Percentiles rank a stretch among this genome's conserved stretches.
phyloP scores from a whole-genome alignment of 2,888 invertebrate genomes.

The Callyntrura sp. region DNA sequence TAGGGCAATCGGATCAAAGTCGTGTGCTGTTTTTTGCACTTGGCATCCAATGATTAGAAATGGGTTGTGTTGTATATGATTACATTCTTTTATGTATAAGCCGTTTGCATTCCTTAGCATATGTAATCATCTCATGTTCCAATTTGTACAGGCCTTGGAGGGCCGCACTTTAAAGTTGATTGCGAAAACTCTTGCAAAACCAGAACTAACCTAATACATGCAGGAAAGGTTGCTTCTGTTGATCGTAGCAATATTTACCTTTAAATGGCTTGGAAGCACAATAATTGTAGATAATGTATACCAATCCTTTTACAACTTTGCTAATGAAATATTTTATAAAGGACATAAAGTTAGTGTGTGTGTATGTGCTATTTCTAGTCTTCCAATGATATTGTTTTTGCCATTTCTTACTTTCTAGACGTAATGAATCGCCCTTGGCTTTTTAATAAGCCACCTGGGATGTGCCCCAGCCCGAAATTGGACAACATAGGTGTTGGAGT shows the following conservation, averaged over 20 bases:
- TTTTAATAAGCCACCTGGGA: conserved; percentile 78
- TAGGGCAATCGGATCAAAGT: conserved; percentile 67
- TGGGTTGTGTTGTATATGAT: conserved; percentile 24
- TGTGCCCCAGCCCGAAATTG: conserved; percentile 75
- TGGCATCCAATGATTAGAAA: conserved; percentile 57
- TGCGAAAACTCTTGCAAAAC: no score
- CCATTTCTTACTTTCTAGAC: conserved; percentile 66
- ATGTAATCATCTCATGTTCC: conserved; percentile 6
- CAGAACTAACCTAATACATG: no score
- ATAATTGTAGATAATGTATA: no score
- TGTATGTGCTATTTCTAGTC: no score
- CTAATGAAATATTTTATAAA: no score
- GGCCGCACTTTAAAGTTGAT: neutral
- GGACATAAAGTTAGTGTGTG: no score
- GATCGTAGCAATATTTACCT: no score
- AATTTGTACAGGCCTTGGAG: neutral
- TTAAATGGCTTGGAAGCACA: no score
- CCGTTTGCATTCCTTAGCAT: conserved; percentile 1
- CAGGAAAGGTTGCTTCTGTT: no score
- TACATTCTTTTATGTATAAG: neutral
- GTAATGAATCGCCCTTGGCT: conserved; percentile 82
- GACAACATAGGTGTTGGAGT: conserved; percentile 64
- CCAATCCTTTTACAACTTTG: no score
- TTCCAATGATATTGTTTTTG: no score
- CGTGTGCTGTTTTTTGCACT: conserved; percentile 59